Evolutionary conservation across 2,797 vertebrate species (phyloP).

Genomic region (Lophura swinhoii): DNA sequence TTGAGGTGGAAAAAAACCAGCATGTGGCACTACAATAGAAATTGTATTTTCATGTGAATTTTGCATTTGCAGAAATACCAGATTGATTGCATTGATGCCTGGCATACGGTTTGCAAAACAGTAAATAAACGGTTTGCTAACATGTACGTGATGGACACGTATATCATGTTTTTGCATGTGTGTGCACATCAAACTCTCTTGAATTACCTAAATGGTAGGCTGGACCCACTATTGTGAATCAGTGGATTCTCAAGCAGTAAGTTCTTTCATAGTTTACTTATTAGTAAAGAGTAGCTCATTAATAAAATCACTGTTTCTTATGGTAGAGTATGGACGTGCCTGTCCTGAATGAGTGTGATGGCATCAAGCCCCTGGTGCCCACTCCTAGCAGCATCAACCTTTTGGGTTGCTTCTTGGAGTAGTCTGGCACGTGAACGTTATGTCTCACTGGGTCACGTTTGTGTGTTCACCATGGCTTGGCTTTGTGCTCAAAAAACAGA

Average conservation of each 20-base stretch:
- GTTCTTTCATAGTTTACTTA: background rate
- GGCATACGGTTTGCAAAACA: background rate
- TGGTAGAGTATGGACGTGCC: background rate
- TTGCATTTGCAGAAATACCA: background rate
- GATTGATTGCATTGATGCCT: background rate
- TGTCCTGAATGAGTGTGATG: background rate
- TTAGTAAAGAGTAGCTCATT: background rate
- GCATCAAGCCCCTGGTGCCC: background rate
- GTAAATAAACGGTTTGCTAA: background rate
- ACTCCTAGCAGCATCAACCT: background rate
- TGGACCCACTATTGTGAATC: background rate
- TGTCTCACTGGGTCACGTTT: accelerated
- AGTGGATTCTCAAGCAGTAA: background rate
- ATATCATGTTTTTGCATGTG: accelerated
- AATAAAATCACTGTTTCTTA: background rate
- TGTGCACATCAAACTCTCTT: background rate
- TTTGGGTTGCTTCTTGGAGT: background rate
- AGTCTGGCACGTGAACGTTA: background rate
- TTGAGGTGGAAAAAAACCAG: background rate
- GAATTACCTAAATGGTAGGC: background rate
- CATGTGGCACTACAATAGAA: background rate
- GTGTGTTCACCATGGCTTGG: background rate
- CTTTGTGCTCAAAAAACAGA: background rate
- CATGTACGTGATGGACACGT: accelerated
- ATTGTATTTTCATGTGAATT: background rate